Evolutionary conservation across 2,888 invertebrate species (phyloP), one percentile per base, ranked within the genome.

Genomic region (Hoplodrina ambigua): DNA sequence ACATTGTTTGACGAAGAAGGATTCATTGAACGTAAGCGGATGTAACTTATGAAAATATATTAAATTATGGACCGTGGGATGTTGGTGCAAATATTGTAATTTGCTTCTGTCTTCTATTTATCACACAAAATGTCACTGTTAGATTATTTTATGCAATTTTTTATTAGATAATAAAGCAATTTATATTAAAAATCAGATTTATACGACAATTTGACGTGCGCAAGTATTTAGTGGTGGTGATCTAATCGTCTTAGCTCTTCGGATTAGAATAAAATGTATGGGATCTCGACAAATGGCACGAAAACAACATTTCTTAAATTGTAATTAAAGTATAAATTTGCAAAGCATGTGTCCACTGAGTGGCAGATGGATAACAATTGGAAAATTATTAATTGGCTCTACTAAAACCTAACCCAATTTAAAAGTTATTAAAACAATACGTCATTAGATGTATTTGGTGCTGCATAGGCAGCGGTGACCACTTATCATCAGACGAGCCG

Each of bases 191-290:
- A 72, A 65, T 60, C 69, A 63, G 61, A 73, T 78, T 75, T 72
- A 60, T 69, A 61, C 72, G 69, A 76, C 62, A 72, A 75, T 67
- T 64, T 72, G 61, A 72, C 62, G 68, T 77, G 75, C 69, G 81
- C 75, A 75, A 80, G 74, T 77, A 72, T 69, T 60, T 71, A 76
- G 62, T 62, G 75, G 52, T 80, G 78, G 73, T 85, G 73, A 85
- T 75, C 75, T 70, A 73, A 82, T 77, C 78, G 80, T 84, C 83
- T 81, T 75, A 78, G 81, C 81, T 83, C 73, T 75, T 77, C 78
- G 83, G 74, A 82, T 75, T 75, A 83, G 77, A 63, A 75, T 72
- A 78, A 75, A 69, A 72, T 69, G 72, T 79, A 75, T 68, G 59
- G 59, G 65, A 71, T 80, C 72, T 79, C 71, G 78, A 72, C 73